These are phyloP conservation scores for Tachysurus fulvidraco DNA, from an alignment of 2,113 vertebrate genomes.

Conservation along the genomic window DNA sequence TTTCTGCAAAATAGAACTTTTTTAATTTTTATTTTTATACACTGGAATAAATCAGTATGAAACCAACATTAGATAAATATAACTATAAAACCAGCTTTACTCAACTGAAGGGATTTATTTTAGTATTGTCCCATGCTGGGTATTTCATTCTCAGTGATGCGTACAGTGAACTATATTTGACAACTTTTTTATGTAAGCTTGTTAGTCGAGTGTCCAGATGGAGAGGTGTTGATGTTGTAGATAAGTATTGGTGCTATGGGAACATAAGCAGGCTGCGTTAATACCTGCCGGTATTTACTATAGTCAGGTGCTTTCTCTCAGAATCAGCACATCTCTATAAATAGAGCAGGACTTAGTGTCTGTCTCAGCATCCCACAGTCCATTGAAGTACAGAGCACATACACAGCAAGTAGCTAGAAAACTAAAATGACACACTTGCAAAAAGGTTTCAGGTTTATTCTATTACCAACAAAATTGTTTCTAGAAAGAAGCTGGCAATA, in stretches of 20 bases:
- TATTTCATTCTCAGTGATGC: neutral
- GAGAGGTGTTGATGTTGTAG: slow-evolving; percentile 30
- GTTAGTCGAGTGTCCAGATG: slow-evolving; percentile 24
- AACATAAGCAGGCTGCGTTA: slow-evolving; percentile 39
- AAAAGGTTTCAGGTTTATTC: neutral
- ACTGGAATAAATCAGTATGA: too few relatives aligned
- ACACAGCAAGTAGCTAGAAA: neutral
- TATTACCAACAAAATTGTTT: neutral
- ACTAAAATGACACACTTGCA: neutral
- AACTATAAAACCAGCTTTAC: neutral
- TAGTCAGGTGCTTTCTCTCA: slow-evolving; percentile 38
- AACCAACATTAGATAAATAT: neutral
- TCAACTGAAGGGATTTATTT: neutral
- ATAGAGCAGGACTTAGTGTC: slow-evolving; percentile 45
- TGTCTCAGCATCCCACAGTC: slow-evolving; percentile 30
- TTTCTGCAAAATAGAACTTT: neutral
- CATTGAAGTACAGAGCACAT: slow-evolving; percentile 1
- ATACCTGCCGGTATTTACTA: slow-evolving; percentile 54
- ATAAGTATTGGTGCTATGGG: slow-evolving; percentile 26
- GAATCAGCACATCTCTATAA: slow-evolving; percentile 50
- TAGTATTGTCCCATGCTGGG: neutral
- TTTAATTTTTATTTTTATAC: neutral
- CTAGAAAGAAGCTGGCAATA: neutral
- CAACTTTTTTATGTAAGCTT: neutral
- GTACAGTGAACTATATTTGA: neutral